These are phyloP conservation scores for Zosterops hypoxanthus DNA, from an alignment of 2,113 vertebrate genomes.

Conservation along the genomic window DNA sequence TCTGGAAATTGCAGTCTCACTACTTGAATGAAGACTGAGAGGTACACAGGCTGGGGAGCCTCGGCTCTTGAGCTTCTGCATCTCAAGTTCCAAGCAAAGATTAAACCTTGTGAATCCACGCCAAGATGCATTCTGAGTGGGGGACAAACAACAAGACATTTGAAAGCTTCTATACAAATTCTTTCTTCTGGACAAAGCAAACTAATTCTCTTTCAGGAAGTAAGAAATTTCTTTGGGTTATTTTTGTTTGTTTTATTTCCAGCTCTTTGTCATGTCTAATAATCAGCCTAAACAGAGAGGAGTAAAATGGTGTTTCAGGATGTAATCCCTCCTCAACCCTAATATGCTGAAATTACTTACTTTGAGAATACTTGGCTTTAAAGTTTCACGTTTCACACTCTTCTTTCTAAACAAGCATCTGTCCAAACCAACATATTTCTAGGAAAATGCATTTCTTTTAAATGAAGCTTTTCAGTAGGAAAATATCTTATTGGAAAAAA, in stretches of 20 bases:
- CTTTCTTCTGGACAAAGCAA: background rate
- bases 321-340: background rate
- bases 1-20: background rate
- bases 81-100: background rate
- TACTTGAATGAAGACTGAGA: background rate
- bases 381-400: background rate
- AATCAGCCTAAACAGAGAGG: background rate
- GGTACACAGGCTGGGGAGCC: background rate
- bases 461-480: background rate
- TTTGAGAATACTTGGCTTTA: constrained; percentile 5
- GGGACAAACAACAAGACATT: background rate
- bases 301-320: background rate
- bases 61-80: background rate
- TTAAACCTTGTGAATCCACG: background rate
- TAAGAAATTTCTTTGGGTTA: background rate
- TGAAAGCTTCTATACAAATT: background rate
- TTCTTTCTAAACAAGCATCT: background rate
- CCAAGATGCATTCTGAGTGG: background rate
- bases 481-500: background rate
- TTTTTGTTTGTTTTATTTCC: background rate
- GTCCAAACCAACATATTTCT: constrained; percentile 14
- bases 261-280: background rate
- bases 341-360: background rate
- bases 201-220: background rate
- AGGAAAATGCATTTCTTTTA: constrained; percentile 32